phyloP scores from a whole-genome alignment of 92 coral and sea anemone genomes.

The Phenganax subtilis region DNA sequence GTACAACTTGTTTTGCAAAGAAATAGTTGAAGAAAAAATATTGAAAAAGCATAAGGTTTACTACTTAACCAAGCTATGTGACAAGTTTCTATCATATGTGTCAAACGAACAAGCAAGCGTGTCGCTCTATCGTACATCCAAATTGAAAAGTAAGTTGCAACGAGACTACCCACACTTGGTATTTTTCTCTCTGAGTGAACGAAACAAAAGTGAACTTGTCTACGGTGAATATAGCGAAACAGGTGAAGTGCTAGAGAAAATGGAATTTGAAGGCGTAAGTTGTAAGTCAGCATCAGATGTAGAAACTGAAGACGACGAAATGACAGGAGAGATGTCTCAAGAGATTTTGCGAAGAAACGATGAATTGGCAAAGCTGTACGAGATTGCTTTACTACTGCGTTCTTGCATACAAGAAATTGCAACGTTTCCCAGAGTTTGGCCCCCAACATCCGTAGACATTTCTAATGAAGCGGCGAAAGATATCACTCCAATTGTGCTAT shows the following conservation, averaged over 20 bases:
- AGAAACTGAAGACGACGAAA: constrained; percentile 21
- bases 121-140: constrained; percentile 16
- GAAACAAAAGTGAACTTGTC: constrained; percentile 9
- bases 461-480: constrained; percentile 12
- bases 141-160: constrained; percentile 14
- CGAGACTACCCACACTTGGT: constrained; percentile 23
- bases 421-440: constrained; percentile 29
- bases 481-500: constrained; percentile 19
- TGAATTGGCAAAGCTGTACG: constrained; percentile 17
- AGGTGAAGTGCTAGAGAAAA: neutral
- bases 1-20: constrained; percentile 25
- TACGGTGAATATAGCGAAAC: neutral
- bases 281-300: constrained; percentile 5
- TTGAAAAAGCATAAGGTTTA: constrained; percentile 16
- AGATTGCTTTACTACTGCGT: constrained; percentile 21
- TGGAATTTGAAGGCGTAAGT: constrained; percentile 16
- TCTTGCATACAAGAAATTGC: constrained; percentile 14
- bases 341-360: constrained; percentile 1
- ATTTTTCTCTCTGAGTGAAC: constrained; percentile 2
- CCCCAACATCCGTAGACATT: constrained; percentile 23
- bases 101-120: constrained; percentile 13
- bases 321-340: neutral
- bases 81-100: constrained; percentile 11
- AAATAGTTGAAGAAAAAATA: constrained; percentile 16
- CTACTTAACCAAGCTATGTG: constrained; percentile 15